Base-by-base conservation (phyloP, 2,113 vertebrate species). In the Gambusia holbrooki region DNA sequence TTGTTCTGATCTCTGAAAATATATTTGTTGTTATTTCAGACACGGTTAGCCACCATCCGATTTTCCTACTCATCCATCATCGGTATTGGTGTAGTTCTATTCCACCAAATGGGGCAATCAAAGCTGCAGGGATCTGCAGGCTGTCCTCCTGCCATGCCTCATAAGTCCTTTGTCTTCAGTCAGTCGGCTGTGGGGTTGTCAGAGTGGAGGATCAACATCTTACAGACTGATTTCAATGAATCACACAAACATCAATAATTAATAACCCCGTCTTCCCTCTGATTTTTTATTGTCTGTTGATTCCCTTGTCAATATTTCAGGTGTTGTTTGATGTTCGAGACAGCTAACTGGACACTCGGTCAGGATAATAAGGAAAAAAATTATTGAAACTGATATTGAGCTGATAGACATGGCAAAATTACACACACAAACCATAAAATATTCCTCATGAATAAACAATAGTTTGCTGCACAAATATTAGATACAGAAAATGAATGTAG, bases 171-270 rank as follows among this genome's bases (percentile, higher is more conserved):
- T 25, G 45, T 1, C 45, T 48, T 48, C 45, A 48, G 45, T 48
- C 45, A n/a, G 58, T 78, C 25, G 62, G 81, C 58, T 73, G 13
- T 30, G 58, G 12, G 14, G 22, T 35, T 62, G 61, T 58, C 68
- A 71, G 40, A 71, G 66, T 32, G 32, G 61, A 65, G 66, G 37
- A 86, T 87, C 45, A 74, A 65, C 78, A 81, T 69, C 73, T 68
- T 74, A 72, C 85, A 82, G 13, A 4, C 45, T 32, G 19, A 72
- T 74, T 81, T 85, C 75, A 84, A 76, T 83, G 65, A 80, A 87
- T 82, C 70, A 67, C 73, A 17, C 70, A 89, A 37, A 87, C 63
- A 61, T 58, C 60, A 48, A 73, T 85, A 82, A 88, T 90, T 83
- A 58, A 25, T 58, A 58, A n/a, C 2, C 22, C 42, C 11, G 13